phyloP scores from a whole-genome alignment of 2,797 vertebrate species.

The Sardinella longiceps region DNA sequence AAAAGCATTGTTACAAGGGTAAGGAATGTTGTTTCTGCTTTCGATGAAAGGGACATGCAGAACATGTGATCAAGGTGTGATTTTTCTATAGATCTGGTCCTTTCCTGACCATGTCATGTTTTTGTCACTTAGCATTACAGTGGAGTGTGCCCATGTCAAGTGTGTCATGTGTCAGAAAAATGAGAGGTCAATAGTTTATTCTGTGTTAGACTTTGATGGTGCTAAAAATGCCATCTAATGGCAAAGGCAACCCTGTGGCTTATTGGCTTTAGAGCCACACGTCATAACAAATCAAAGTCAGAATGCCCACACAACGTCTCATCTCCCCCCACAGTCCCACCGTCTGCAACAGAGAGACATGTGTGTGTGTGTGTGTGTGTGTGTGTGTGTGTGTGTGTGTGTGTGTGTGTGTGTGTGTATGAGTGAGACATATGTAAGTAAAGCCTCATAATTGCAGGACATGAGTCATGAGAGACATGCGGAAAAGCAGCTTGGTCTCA shows the following conservation, averaged over 20 bases:
- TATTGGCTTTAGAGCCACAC: constrained; percentile 9
- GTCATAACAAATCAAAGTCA: constrained; percentile 25
- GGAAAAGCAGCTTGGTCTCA: constrained; percentile 12
- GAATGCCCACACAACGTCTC: background rate
- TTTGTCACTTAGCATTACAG: background rate
- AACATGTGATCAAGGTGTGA: background rate
- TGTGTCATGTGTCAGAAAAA: background rate
- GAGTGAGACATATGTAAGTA: constrained; percentile 16
- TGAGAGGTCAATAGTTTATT: constrained; percentile 9
- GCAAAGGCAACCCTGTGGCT: constrained; percentile 1
- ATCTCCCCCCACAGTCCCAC: background rate
- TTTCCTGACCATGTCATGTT: background rate
- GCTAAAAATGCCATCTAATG: constrained; percentile 3
- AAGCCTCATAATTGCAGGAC: constrained; percentile 37
- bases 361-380: too few relatives aligned
- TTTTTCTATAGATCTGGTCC: background rate
- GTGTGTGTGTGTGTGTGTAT: constrained; percentile 12
- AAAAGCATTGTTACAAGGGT: background rate
- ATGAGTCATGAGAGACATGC: constrained; percentile 43
- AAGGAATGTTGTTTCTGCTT: background rate
- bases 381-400: background rate
- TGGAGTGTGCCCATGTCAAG: background rate
- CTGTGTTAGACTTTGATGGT: background rate
- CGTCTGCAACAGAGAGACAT: background rate
- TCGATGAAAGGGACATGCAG: background rate